Percentiles rank a stretch among this genome's conserved stretches.
Evolutionary conservation across 2,888 invertebrate genomes (phyloP).

Genomic region (Plagodis pulveraria): DNA sequence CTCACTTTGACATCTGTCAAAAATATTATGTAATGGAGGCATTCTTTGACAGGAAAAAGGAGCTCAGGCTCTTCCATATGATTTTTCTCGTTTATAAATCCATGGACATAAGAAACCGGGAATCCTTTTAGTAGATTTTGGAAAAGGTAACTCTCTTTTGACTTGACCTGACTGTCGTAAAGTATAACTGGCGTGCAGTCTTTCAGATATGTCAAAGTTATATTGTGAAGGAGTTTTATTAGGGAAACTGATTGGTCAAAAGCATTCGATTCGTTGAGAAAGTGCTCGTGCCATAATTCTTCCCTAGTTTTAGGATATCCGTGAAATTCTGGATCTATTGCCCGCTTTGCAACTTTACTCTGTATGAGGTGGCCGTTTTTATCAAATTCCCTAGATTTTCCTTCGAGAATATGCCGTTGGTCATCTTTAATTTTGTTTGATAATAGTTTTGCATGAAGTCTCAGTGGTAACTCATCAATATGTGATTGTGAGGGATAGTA

Average conservation of each 20-base stretch:
- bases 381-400: slow-evolving; percentile 24
- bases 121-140: slow-evolving; percentile 84
- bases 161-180: slow-evolving; percentile 86
- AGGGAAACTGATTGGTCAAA: slow-evolving; percentile 85
- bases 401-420: slow-evolving; percentile 2
- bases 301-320: slow-evolving; percentile 85
- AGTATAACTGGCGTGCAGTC: slow-evolving; percentile 88
- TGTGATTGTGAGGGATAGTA: slow-evolving; percentile 62
- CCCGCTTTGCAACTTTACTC: slow-evolving; percentile 52
- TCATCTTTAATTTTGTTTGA: background rate
- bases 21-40: slow-evolving; percentile 88
- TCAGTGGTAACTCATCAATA: slow-evolving; percentile 18
- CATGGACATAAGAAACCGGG: slow-evolving; percentile 86
- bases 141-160: slow-evolving; percentile 82
- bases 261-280: slow-evolving; percentile 65
- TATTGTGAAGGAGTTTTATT: slow-evolving; percentile 84
- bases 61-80: slow-evolving; percentile 73
- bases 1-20: slow-evolving; percentile 86
- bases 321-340: slow-evolving; percentile 79
- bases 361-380: background rate
- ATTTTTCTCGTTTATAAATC: slow-evolving; percentile 82
- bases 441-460: slow-evolving; percentile 10
- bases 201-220: slow-evolving; percentile 85
- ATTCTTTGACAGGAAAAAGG: slow-evolving; percentile 72
- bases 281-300: slow-evolving; percentile 80